phyloP scores from a whole-genome alignment of 2,888 invertebrate species.

The Luperina testacea region DNA sequence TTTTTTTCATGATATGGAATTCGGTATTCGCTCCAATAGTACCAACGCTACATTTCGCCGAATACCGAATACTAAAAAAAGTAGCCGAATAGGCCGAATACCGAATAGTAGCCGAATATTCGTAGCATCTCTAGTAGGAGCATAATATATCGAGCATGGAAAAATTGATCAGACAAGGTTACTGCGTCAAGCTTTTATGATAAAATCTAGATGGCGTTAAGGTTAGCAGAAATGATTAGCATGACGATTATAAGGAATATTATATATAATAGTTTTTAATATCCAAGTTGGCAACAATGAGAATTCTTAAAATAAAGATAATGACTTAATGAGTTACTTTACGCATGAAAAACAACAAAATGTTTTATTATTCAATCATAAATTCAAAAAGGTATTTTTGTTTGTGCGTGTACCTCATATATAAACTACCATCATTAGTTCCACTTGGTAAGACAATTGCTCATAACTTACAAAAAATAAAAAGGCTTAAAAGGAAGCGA shows the following conservation, averaged over 20 bases:
- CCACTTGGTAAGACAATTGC: not conserved
- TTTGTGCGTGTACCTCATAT: not conserved
- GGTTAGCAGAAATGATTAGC: conserved; percentile 9
- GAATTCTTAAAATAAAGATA: not conserved
- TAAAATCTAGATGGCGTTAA: not conserved
- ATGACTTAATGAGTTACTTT: not conserved
- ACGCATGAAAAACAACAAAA: not conserved
- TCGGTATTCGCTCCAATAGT: not conserved
- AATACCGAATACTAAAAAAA: not conserved
- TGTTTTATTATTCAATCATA: not conserved
- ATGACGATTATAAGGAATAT: not conserved
- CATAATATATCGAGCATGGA: not conserved
- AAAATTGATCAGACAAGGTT: not conserved
- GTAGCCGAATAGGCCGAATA: not conserved
- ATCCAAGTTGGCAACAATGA: not conserved
- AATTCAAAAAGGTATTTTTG: not conserved
- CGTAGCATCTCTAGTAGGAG: not conserved
- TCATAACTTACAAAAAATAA: not conserved
- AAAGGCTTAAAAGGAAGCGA: not conserved
- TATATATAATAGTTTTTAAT: not conserved
- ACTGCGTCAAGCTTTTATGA: not conserved
- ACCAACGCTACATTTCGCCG: not conserved
- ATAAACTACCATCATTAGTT: not conserved
- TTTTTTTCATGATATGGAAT: not conserved
- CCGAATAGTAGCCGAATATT: not conserved